A percentile compares a stretch with the other conserved stretches of the same genome.
Conservation (phyloP, 2,113 vertebrate species). For the Caracal caracal region DNA sequence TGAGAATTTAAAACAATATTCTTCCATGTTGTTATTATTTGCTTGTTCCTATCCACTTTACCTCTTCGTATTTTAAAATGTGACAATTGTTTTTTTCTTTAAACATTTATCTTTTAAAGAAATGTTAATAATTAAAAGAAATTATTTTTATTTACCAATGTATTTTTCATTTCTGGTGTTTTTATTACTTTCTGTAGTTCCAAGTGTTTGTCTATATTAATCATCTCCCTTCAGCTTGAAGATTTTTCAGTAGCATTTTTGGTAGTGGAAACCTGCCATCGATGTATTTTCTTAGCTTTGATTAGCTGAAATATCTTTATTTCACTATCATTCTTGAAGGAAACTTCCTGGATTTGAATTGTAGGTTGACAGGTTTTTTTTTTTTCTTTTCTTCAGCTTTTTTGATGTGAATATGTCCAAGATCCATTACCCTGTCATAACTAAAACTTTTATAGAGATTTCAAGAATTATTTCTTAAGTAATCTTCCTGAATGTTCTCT, state of each 20-base stretch:
- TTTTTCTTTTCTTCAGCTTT: not conserved
- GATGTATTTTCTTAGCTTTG: not conserved
- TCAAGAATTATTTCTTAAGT: not conserved
- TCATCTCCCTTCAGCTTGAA: not conserved
- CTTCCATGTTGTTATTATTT: not conserved
- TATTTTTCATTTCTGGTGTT: not conserved
- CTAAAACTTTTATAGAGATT: not conserved
- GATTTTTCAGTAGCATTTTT: not conserved
- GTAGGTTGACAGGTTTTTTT: not conserved
- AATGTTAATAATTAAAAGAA: not conserved
- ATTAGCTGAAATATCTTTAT: not conserved
- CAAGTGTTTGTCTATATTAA: not conserved
- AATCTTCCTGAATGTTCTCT: not conserved
- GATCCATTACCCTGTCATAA: not conserved
- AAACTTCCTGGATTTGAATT: not conserved
- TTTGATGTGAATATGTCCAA: not conserved
- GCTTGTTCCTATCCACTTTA: not conserved
- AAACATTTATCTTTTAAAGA: not conserved
- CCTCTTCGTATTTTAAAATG: not conserved
- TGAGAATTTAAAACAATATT: not conserved
- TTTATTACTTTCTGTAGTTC: not conserved
- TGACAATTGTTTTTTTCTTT: not conserved
- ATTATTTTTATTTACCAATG: not conserved
- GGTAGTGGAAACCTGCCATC: not conserved
- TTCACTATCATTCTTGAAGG: not conserved